phyloP scores from a whole-genome alignment of 2,888 invertebrate species.

The Drosophila greeni region DNA sequence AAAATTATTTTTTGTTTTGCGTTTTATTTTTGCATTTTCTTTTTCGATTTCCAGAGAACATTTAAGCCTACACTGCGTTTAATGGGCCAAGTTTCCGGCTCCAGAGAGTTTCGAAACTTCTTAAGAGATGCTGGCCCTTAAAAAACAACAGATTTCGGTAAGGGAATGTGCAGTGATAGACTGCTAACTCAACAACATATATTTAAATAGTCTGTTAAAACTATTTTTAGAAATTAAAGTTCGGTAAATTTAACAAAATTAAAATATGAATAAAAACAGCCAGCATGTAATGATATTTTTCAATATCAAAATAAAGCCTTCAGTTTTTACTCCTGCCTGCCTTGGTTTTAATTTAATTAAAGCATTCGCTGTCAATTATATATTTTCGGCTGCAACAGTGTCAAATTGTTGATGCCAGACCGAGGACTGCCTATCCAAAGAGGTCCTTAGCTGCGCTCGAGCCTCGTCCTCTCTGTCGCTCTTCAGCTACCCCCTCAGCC shows the following conservation, averaged over 20 bases:
- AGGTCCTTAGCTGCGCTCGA: slow-evolving; percentile 20
- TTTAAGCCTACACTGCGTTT: slow-evolving; percentile 50
- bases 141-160: neutral
- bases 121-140: neutral
- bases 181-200: neutral
- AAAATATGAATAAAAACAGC: too few relatives aligned
- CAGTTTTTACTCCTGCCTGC: neutral
- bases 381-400: slow-evolving; percentile 4
- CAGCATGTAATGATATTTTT: too few relatives aligned
- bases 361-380: slow-evolving; percentile 12
- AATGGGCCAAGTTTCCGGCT: slow-evolving; percentile 57
- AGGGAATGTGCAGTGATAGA: neutral
- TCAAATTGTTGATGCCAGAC: slow-evolving; percentile 21
- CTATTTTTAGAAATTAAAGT: too few relatives aligned
- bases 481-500: neutral
- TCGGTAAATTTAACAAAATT: too few relatives aligned
- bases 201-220: too few relatives aligned
- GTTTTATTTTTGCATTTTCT: slow-evolving; percentile 16
- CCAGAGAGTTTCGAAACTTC: slow-evolving; percentile 24
- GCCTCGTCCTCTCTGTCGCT: slow-evolving; percentile 1
- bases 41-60: slow-evolving; percentile 38
- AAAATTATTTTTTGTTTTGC: slow-evolving; percentile 41
- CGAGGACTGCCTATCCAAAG: slow-evolving; percentile 32
- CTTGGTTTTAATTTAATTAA: slow-evolving; percentile 19
- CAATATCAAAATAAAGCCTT: neutral